phyloP scores from a whole-genome alignment of 2,797 vertebrate species.

The Carapus acus region DNA sequence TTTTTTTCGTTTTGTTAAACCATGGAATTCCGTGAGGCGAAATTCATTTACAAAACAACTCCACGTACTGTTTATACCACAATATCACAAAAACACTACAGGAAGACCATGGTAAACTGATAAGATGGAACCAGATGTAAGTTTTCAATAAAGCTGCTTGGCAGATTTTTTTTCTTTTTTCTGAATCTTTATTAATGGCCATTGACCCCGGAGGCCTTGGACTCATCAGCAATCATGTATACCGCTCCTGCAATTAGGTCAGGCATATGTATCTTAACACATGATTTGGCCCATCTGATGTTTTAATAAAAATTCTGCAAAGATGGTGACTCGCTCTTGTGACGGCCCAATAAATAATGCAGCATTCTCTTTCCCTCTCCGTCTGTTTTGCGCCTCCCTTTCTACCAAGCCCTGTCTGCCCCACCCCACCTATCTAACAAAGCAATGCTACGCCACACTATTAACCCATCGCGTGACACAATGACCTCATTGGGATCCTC shows the following conservation, averaged over 20 bases:
- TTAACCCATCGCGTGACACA: conserved; percentile 33
- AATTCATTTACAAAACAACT: background rate
- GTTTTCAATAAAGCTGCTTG: conserved; percentile 10
- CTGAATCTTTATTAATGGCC: conserved; percentile 24
- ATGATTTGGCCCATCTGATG: conserved; percentile 47
- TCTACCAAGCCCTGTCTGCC: no score
- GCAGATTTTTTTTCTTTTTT: conserved; percentile 22
- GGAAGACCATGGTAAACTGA: conserved; percentile 7
- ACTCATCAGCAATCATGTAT: conserved; percentile 24
- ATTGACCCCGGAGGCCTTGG: conserved; percentile 19
- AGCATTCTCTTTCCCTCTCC: conserved; percentile 10
- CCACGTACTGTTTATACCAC: background rate
- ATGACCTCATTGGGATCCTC: conserved; percentile 30
- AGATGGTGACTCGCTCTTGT: conserved; percentile 25
- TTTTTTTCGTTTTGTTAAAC: background rate
- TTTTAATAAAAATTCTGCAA: conserved; percentile 39
- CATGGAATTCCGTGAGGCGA: background rate
- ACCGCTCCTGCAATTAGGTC: conserved; percentile 38
- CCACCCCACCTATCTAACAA: background rate
- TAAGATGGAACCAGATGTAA: conserved; percentile 9
- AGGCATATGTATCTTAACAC: conserved; percentile 36
- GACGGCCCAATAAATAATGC: conserved; percentile 49
- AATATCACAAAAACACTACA: background rate
- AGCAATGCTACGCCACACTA: conserved; percentile 21
- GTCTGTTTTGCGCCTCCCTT: conserved; percentile 2